Base-by-base conservation (phyloP, 2,888 invertebrate genomes). In the Trichopria drosophilae region DNA sequence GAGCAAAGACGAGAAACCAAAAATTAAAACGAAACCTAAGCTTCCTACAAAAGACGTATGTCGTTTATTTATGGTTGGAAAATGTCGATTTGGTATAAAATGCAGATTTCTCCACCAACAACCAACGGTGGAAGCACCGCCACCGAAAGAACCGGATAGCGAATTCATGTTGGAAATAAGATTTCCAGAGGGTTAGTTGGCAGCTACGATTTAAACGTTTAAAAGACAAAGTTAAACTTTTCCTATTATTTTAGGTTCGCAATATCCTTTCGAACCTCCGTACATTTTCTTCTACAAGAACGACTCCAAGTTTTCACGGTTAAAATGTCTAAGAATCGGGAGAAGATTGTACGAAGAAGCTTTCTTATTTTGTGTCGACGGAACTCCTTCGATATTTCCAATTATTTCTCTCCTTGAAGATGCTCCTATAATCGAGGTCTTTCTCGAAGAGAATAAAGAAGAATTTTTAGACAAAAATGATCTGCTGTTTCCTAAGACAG, bases 191-290 rank as follows among this genome's bases (percentile, higher is more conserved):
- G 81, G 82, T 65, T 66, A 45, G 44, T 51, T 31, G 12, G 26
- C 29, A 35, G 23, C 40, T 20, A 23, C 13, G 10, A 35, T 40
- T 35, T 40, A 49, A 49, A 15, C 35, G 15, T 31, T 41, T 43
- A 42, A 46, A n/a, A 26, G 20, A 32, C 16, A 22, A 19, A 51
- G 43, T 22, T 41, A 24, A 42, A 35, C 31, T 37, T 20, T 41
- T 10, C 34, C 53, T 45, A 45, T 57, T 55, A 49, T 44, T 60
- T 15, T 43, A 76, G 76, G 64, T 50, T 83, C 83, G 43, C 80
- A 80, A 39, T 91, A 90, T 73, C 90, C 90, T 0, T 84, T 81
- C 64, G 86, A 89, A 73, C 80, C 87, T 0, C 89, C 90, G 0
- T 76, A 85, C 51, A 78, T 90, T 55, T 88, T 86, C 65, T 80